phyloP scores from a whole-genome alignment of 2,113 vertebrate species.

The Clinocottus analis region DNA sequence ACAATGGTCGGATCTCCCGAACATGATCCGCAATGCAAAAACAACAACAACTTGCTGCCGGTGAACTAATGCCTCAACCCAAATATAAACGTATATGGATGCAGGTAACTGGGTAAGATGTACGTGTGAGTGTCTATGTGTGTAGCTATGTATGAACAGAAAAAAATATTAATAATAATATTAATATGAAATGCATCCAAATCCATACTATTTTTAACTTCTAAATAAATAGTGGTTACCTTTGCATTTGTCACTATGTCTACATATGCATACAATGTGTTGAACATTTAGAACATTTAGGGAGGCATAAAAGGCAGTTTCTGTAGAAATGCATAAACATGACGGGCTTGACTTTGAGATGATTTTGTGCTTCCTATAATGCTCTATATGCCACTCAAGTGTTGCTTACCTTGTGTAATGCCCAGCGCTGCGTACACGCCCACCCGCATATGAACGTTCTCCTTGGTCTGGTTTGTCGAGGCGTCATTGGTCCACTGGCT shows the following conservation, averaged over 20 bases:
- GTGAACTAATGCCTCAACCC: not conserved
- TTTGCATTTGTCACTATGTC: not conserved
- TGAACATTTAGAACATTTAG: not conserved
- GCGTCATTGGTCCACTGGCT: conserved; percentile 93
- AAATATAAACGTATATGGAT: too few species aligned
- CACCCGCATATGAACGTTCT: conserved; percentile 82
- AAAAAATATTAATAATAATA: not conserved
- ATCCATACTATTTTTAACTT: not conserved
- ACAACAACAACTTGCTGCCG: not conserved
- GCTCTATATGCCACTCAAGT: not conserved
- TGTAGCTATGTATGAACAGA: not conserved
- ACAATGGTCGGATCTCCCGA: not conserved
- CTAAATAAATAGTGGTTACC: too few species aligned
- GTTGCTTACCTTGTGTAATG: conserved; percentile 90
- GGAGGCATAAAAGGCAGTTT: not conserved
- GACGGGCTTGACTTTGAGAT: not conserved
- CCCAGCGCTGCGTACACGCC: conserved; percentile 93
- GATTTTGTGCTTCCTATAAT: not conserved
- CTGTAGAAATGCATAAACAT: not conserved
- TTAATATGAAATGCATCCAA: not conserved
- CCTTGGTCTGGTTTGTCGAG: conserved; percentile 66
- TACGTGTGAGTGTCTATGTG: not conserved
- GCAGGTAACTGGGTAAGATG: not conserved
- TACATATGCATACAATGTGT: not conserved
- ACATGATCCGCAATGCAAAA: not conserved